Percentiles rank a stretch among this genome's conserved stretches.
phyloP scores from a whole-genome alignment of 2,888 invertebrate genomes.

The Trichogramma evanescens region DNA sequence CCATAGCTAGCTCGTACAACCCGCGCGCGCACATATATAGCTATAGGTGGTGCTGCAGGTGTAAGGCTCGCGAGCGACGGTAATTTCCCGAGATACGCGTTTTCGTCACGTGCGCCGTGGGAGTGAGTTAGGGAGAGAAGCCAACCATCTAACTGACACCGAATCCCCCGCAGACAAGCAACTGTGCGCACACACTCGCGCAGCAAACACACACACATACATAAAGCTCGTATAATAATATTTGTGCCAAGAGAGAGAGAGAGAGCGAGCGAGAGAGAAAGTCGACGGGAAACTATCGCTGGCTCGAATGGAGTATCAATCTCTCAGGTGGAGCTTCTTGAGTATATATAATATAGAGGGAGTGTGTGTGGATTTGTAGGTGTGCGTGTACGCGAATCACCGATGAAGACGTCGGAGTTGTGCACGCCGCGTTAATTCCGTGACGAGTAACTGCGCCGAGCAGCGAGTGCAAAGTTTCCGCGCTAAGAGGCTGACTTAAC shows the following conservation, averaged over 20 bases:
- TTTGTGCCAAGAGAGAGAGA: constrained; percentile 14
- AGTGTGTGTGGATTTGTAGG: too few species aligned
- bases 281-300: not conserved
- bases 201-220: not conserved
- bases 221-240: constrained; percentile 19
- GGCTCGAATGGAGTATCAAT: too few species aligned
- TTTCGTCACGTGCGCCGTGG: constrained; percentile 20
- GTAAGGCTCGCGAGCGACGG: constrained; percentile 5
- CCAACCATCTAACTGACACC: not conserved
- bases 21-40: too few species aligned
- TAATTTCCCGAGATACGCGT: constrained; percentile 28
- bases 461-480: too few species aligned
- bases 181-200: not conserved
- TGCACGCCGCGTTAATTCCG: not conserved
- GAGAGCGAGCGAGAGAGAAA: not conserved
- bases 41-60: too few species aligned
- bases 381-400: not conserved
- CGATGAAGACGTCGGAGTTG: not conserved
- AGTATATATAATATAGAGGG: too few species aligned
- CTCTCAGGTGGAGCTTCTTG: too few species aligned
- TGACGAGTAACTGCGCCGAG: too few species aligned
- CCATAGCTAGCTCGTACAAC: too few species aligned
- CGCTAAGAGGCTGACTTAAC: too few species aligned
- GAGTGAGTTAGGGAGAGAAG: constrained; percentile 11
- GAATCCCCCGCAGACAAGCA: constrained; percentile 1